Evolutionary conservation across 1,140 invertebrate species (phyloP), one percentile per base, ranked within the genome.

Genomic region (Drosophila kepulauana): DNA sequence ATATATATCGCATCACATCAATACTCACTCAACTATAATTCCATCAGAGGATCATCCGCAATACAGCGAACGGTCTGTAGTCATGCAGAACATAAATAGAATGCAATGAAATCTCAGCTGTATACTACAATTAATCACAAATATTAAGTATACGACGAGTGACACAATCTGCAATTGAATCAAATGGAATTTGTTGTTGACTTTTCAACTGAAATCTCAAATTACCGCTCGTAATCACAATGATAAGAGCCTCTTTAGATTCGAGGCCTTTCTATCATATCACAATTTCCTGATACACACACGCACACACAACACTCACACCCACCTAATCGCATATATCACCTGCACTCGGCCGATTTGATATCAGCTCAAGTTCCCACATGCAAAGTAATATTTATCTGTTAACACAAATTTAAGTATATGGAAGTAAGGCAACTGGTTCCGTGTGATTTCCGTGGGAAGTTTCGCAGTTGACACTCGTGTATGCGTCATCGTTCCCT

Each of bases 251-350:
- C 48, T 69, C 25, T 61, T 62, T 45, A 70, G 38, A 52, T 73
- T 65, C 46, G 64, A 73, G 70, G 54, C 16, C 43, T 58, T 73
- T 67, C 63, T 51, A 73, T 67, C 38, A 38, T 67, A 67, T 64
- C 68, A 38, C 61, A 64, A 64, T 52, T 49, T 33, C 49, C 63
- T 35, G 62, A 73, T 52, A 56, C 8, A 64, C 5, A 54, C 25
- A 7, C 20, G 28, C 16, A 5, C 13, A 7, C 25, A 52, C n/a
- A 57, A 48, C 51, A 33, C 5, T 7, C 7, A 8, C 30, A 33
- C 20, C 20, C 20, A 25, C 20, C 20, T 25, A 25, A 25, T 25
- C 20, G 0, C 20, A 3, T 25, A 3, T 25, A 25, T 25, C 35
- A 38, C 35, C 35, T 38, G 35, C 10, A 10, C 25, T 10, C 10